phyloP scores from a whole-genome alignment of 2,113 vertebrate species.

The Eudorcas thomsonii region DNA sequence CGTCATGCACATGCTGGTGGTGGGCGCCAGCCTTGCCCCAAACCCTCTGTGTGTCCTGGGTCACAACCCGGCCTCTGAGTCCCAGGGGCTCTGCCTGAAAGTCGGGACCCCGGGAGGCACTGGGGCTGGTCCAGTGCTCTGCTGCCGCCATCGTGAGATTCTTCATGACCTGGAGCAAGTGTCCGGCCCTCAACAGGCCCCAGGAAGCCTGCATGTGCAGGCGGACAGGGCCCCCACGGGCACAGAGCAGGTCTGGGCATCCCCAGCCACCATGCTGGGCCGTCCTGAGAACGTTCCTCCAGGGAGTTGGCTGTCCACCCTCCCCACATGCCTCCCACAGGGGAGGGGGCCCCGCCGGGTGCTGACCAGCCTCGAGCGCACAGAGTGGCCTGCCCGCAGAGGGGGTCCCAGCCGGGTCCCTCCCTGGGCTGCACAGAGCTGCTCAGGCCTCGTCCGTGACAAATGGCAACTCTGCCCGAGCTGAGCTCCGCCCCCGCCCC shows the following conservation, averaged over 20 bases:
- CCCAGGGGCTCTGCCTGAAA: background rate
- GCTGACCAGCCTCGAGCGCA: rapidly evolving
- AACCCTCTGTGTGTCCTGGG: background rate
- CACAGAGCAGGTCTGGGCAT: background rate
- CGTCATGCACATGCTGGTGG: rapidly evolving
- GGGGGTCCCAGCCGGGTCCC: background rate
- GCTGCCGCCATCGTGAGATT: rapidly evolving
- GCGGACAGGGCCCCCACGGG: background rate
- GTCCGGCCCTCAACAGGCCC: rapidly evolving
- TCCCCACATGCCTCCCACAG: rapidly evolving
- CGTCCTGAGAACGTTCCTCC: background rate
- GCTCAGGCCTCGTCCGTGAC: background rate
- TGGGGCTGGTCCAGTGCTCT: background rate
- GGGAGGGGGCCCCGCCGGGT: background rate
- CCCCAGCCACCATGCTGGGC: background rate
- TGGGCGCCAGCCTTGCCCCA: background rate
- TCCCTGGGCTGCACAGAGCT: background rate
- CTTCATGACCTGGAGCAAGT: background rate
- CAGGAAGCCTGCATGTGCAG: background rate
- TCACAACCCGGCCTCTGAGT: background rate
- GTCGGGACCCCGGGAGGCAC: rapidly evolving
- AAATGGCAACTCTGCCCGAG: background rate
- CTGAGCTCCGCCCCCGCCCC: background rate
- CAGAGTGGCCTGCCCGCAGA: rapidly evolving
- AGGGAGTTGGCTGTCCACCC: too few relatives aligned